phyloP scores from a whole-genome alignment of 2,888 invertebrate species.

The Leistus spinibarbis region DNA sequence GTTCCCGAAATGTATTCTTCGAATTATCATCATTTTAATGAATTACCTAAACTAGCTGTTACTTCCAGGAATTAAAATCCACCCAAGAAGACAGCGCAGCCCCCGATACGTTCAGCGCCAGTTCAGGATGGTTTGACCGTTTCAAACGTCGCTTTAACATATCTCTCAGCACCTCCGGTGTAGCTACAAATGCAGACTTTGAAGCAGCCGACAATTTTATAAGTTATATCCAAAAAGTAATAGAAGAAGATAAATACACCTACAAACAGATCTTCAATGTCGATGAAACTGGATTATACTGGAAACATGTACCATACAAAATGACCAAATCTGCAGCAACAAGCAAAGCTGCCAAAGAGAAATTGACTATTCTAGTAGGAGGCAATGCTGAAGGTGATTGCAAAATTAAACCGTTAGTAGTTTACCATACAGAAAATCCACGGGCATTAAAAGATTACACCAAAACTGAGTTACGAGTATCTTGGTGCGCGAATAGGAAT shows the following conservation, averaged over 20 bases:
- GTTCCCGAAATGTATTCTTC: no score
- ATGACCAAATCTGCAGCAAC: neutral
- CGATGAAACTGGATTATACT: constrained; percentile 2
- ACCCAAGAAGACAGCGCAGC: neutral
- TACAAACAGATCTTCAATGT: constrained; percentile 7
- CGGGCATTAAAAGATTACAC: neutral
- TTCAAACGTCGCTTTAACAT: constrained; percentile 40
- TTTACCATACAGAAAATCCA: constrained; percentile 1
- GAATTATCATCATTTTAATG: neutral
- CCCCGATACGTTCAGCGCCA: constrained; percentile 24
- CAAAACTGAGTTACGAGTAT: constrained; percentile 18
- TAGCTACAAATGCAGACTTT: constrained; percentile 38
- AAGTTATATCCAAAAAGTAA: neutral
- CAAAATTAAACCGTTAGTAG: constrained; percentile 9
- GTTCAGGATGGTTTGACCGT: constrained; percentile 40
- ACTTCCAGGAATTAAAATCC: neutral
- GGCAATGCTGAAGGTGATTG: constrained; percentile 13
- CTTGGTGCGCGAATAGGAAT: constrained; percentile 17
- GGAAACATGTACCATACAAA: neutral
- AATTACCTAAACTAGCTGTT: neutral
- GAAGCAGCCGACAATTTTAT: constrained; percentile 15
- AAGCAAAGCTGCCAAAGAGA: neutral
- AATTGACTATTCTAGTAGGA: neutral
- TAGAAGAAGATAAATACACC: constrained; percentile 13
- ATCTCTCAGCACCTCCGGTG: constrained; percentile 11